Base-by-base conservation (phyloP, 2,888 invertebrate species). In the Morpho achilles region DNA sequence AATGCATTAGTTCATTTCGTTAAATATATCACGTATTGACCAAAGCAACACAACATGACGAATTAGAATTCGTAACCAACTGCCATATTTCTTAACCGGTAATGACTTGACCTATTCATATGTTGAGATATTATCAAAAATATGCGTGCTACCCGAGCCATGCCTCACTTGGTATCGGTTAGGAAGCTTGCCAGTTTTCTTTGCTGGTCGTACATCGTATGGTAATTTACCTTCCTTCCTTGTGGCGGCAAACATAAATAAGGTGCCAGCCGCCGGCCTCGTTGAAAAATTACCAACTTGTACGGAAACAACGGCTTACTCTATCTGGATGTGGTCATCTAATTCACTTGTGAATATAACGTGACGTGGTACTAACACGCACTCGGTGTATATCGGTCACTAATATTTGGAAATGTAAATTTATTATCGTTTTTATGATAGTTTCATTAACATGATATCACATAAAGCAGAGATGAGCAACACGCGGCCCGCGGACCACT, bases 151-250 rank as follows among this genome's bases (percentile, higher is more conserved):
- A 59, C 49, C 44, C 46, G 41, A 53, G 60, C 65, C 63, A 68
- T 68, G 58, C 66, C 58, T 70, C 69, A 72, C 64, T 56, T 64
- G 60, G 64, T 68, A 69, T 65, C 67, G 63, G 61, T 58, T 63
- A 58, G 68, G 68, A 68, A 67, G 63, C 72, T 77, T 76, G 73
- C 77, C 75, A 72, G 79, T 80, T 84, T 32, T 84, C 80, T 84
- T 84, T 85, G 81, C 78, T 76, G 77, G 72, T 72, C 64, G 67
- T 80, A 80, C 77, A 85, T 84, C 80, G 82, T 88, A 88, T 89
- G 89, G 82, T 87, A 89, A 89, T 88, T 79, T 69, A 65, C 76
- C 72, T 88, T 88, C 88, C 88, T 88, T 87, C 85, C 86, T 76
- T 62, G 68, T 77, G 74, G 75, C 77, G 74, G 77, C 68, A 68